Conservation (phyloP, 2,888 invertebrate species). For the Nasonovia ribisnigri region DNA sequence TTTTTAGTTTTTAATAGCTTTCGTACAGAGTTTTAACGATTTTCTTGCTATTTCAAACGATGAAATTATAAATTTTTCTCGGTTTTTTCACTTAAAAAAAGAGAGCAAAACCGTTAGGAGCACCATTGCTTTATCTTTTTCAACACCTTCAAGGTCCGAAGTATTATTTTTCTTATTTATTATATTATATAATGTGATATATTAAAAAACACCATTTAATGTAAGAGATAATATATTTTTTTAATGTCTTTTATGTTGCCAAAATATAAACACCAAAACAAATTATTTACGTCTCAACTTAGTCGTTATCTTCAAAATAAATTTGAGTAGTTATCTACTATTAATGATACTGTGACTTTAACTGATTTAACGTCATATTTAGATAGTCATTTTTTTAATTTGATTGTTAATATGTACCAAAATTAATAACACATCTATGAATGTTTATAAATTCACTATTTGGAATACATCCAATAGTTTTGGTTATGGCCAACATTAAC, state of each 20-base stretch:
- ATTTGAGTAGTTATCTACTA: neutral
- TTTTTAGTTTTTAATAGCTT: constrained; percentile 34
- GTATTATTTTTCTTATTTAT: constrained; percentile 26
- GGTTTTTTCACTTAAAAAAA: constrained; percentile 19
- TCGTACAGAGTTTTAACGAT: neutral
- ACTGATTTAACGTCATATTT: neutral
- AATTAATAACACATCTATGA: constrained; percentile 51
- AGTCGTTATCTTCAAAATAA: neutral
- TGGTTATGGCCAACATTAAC: constrained; percentile 41
- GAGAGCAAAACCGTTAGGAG: neutral
- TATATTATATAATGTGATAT: neutral
- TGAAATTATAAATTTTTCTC: neutral
- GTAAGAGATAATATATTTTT: constrained; percentile 3
- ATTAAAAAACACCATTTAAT: constrained; percentile 19
- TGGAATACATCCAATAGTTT: constrained; percentile 50
- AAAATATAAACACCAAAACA: neutral
- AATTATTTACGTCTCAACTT: neutral
- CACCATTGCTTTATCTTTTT: constrained; percentile 41
- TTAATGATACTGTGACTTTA: neutral
- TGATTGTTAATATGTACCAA: constrained; percentile 7
- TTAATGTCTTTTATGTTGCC: neutral
- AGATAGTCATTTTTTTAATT: neutral
- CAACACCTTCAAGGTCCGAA: neutral
- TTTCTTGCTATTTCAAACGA: constrained; percentile 25
- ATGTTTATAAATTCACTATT: constrained; percentile 35